Percentiles rank a stretch among this genome's conserved stretches.
Conservation (phyloP, 2,888 invertebrate genomes). For the Coleophora deauratella region DNA sequence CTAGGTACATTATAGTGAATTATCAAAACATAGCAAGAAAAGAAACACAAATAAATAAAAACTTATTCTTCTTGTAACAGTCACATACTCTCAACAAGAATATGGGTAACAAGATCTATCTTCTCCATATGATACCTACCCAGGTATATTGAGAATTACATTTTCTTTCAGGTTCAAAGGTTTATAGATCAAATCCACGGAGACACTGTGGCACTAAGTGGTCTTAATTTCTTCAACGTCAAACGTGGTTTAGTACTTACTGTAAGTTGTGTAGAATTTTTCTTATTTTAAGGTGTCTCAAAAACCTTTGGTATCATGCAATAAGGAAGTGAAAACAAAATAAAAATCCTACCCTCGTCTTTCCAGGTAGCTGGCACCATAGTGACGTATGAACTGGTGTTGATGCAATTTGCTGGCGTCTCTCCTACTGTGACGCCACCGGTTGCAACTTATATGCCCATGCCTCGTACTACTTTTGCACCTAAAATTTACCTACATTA, state of each 20-base stretch:
- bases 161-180: constrained; percentile 66
- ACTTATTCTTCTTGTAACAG: too few relatives aligned
- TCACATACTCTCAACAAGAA: too few relatives aligned
- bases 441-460: not conserved
- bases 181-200: constrained; percentile 76
- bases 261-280: constrained; percentile 39
- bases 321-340: too few relatives aligned
- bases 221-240: constrained; percentile 71
- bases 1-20: too few relatives aligned
- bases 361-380: constrained; percentile 58
- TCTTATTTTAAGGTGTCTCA: not conserved
- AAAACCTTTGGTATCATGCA: too few relatives aligned
- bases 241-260: constrained; percentile 72
- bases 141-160: too few relatives aligned
- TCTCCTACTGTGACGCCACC: constrained; percentile 19
- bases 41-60: too few relatives aligned
- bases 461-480: too few relatives aligned
- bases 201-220: constrained; percentile 67
- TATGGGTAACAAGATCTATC: too few relatives aligned
- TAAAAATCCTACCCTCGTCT: not conserved
- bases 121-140: too few relatives aligned
- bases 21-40: too few relatives aligned
- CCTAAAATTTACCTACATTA: too few relatives aligned
- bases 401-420: constrained; percentile 55
- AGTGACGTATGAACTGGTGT: constrained; percentile 61